Conservation (phyloP, 1,140 invertebrate species). For the Daktulosphaira vitifoliae region DNA sequence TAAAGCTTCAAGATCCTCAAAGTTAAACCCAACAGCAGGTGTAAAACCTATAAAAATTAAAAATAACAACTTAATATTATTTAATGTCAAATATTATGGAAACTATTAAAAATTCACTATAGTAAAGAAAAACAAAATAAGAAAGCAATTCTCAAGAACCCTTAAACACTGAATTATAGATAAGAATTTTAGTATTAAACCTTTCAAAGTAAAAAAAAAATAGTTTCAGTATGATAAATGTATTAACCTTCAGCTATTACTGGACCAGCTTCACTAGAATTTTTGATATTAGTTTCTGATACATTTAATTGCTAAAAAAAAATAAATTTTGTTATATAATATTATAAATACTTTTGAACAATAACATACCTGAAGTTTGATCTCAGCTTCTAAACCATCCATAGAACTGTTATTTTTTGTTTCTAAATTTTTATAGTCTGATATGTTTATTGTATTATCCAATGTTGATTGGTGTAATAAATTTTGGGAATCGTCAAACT, state of each 20-base stretch:
- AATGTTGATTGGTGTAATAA: background rate
- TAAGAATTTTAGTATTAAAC: no score
- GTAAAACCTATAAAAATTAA: slow-evolving; percentile 17
- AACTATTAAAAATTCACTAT: no score
- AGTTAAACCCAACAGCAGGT: slow-evolving; percentile 1
- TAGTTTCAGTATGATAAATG: no score
- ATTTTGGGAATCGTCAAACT: slow-evolving; percentile 16
- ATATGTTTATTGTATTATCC: background rate
- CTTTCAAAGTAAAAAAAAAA: no score
- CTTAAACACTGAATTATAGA: no score
- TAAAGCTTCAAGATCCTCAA: slow-evolving; percentile 22
- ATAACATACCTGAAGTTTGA: slow-evolving; percentile 7
- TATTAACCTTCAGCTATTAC: slow-evolving; percentile 23
- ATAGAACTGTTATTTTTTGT: background rate
- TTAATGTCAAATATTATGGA: no score
- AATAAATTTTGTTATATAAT: no score
- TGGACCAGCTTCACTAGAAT: slow-evolving; percentile 27
- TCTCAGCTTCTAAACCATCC: slow-evolving; percentile 19
- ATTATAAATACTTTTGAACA: background rate
- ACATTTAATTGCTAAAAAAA: slow-evolving; percentile 4
- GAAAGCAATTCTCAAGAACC: no score
- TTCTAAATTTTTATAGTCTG: background rate
- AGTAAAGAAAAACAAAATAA: no score
- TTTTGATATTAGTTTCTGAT: slow-evolving; percentile 10
- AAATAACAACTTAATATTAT: no score